Conservation (phyloP, 2,113 vertebrate species). For the Odontophorus gujanensis region DNA sequence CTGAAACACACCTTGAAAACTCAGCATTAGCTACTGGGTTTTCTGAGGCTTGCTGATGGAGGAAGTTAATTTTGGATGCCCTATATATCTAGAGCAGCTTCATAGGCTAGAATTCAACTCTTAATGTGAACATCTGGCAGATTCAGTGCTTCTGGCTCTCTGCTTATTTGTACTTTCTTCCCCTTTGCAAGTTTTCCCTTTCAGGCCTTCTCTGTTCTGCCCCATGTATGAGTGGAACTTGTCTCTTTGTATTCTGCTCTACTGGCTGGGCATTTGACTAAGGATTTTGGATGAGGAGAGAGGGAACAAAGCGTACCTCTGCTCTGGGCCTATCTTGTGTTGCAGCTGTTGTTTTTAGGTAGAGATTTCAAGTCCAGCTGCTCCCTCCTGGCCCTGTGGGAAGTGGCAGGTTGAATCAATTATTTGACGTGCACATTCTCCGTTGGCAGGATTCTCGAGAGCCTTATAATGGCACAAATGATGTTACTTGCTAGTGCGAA, state of each 20-base stretch:
- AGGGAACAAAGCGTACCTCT: conserved; percentile 2
- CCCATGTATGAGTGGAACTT: neutral
- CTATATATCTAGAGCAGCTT: neutral
- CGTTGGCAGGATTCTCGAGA: conserved; percentile 33
- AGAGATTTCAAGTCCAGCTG: conserved; percentile 58
- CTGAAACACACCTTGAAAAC: neutral
- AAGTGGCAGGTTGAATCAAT: conserved; percentile 54
- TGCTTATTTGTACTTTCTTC: neutral
- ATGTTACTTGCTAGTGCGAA: conserved; percentile 35
- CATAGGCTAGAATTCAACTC: neutral
- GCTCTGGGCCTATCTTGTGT: neutral
- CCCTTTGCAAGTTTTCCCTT: neutral
- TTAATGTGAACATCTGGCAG: neutral
- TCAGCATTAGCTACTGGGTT: neutral
- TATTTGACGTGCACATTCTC: conserved; percentile 12
- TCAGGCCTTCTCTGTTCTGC: neutral
- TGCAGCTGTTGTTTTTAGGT: conserved; percentile 57
- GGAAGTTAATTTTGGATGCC: neutral
- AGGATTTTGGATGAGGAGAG: neutral
- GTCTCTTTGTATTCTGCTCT: neutral
- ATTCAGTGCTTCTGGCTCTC: neutral
- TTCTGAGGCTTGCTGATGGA: neutral
- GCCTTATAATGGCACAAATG: conserved; percentile 34
- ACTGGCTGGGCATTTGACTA: neutral
- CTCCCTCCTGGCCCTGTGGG: conserved; percentile 35